Conservation (phyloP, 2,113 vertebrate species). For the Megaceryle maxima region DNA sequence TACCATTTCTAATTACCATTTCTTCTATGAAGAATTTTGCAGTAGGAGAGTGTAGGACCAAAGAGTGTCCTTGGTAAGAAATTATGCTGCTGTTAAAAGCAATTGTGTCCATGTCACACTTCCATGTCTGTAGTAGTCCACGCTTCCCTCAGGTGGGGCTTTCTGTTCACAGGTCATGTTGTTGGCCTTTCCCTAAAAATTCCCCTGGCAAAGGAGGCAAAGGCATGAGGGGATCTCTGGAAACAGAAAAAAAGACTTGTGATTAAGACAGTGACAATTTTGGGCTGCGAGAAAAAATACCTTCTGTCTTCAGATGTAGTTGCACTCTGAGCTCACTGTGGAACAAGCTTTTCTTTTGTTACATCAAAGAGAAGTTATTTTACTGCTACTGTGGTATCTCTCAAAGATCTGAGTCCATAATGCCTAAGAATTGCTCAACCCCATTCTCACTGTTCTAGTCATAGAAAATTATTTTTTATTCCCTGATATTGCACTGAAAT, state of each 20-base stretch:
- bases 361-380: background rate
- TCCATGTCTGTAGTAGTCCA: background rate
- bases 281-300: background rate
- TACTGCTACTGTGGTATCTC: background rate
- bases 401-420: background rate
- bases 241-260: background rate
- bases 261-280: background rate
- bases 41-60: rapidly evolving
- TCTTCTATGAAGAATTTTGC: background rate
- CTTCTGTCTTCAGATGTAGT: background rate
- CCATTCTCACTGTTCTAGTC: background rate
- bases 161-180: background rate
- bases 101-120: background rate
- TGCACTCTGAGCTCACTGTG: background rate
- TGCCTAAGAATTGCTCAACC: background rate
- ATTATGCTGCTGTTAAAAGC: background rate
- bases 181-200: background rate
- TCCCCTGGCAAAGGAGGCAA: background rate
- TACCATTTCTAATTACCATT: background rate
- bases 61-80: background rate
- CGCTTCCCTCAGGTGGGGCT: rapidly evolving
- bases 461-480: background rate
- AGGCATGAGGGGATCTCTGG: background rate
- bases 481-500: background rate
- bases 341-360: background rate